A percentile compares a stretch with the other conserved stretches of the same genome.
Evolutionary conservation across 2,888 invertebrate genomes (phyloP).

Genomic region (Cosmopolites sordidus): DNA sequence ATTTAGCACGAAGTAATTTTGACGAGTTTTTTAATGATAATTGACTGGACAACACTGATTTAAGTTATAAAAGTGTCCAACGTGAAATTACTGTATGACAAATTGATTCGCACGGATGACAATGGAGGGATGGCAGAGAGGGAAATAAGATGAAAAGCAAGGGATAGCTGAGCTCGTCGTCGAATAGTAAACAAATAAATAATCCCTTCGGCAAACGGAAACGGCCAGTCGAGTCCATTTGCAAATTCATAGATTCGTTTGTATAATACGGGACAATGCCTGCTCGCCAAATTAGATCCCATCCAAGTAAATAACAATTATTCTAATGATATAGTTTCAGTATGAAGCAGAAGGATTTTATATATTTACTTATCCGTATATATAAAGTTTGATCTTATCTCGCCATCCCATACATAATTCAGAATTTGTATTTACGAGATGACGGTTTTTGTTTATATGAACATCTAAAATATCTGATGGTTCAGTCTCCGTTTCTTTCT

Average conservation of each 20-base stretch:
- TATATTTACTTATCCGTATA: conserved; percentile 1
- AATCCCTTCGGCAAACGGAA: conserved; percentile 31
- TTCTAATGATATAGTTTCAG: conserved; percentile 17
- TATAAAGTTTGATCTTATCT: background rate
- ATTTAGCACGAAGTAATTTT: too few relatives aligned
- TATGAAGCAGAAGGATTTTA: conserved; percentile 2
- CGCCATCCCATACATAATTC: too few relatives aligned
- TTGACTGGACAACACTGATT: too few relatives aligned
- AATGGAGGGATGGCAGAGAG: conserved; percentile 21
- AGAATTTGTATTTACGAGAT: conserved; percentile 23
- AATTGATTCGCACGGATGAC: conserved; percentile 32
- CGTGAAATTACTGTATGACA: conserved; percentile 12
- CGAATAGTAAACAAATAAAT: conserved; percentile 37
- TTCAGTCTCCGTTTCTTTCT: too few relatives aligned
- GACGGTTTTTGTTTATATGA: too few relatives aligned
- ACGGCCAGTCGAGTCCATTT: conserved; percentile 32
- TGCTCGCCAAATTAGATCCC: conserved; percentile 23
- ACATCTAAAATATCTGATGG: too few relatives aligned
- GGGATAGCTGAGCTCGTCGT: conserved; percentile 15
- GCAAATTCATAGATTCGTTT: conserved; percentile 31
- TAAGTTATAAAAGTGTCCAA: too few relatives aligned
- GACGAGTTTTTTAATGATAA: too few relatives aligned
- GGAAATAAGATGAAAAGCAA: conserved; percentile 32
- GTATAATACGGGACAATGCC: conserved; percentile 26
- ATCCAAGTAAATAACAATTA: conserved; percentile 26